Evolutionary conservation across 1,140 invertebrate species (phyloP), one percentile per base, ranked within the genome.

Genomic region (Drosophila carrolli): DNA sequence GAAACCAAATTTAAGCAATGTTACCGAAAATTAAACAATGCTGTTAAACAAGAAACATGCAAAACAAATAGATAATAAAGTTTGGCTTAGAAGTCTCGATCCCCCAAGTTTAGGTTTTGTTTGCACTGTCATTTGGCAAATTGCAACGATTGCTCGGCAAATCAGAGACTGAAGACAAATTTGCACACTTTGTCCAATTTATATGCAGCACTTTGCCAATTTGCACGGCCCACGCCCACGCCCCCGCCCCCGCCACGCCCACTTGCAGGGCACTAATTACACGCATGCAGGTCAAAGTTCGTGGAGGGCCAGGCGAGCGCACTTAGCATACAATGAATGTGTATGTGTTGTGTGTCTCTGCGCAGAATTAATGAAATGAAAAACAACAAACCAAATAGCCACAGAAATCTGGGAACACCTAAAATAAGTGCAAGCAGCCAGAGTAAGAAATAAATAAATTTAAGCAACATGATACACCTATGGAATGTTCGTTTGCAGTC

Each of bases 141-240:
- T 67, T 76, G 66, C 38, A 47, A 50, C 35, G 40, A 43, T 54
- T 57, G 16, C 27, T 60, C 10, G 41, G 14, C 51, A 32, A 37
- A 53, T 48, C 23, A 35, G n/a, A 54, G 62, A 43, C 44, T 38
- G 53, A 82, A 86, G 82, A 76, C 79, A 86, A 88, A 86, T 86
- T 82, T 86, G 59, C 75, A 58, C 56, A 68, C 47, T 13, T 16
- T 71, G 58, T 62, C 78, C 29, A 78, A 86, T 86, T 86, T 86
- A 86, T 81, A 72, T 78, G 66, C 78, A 48, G 70, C 50, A 65
- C 66, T 72, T 78, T 78, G 82, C 67, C 78, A 75, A 81, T 79
- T 81, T 79, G 61, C 53, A 74, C 32, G 71, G 43, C 51, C 41
- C 23, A 35, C 51, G 44, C 23, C 23, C 23, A 23, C 23, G 2